These are phyloP conservation scores for Lordiphosa clarofinis DNA, from an alignment of 1,140 invertebrate genomes.

Conservation along the genomic window DNA sequence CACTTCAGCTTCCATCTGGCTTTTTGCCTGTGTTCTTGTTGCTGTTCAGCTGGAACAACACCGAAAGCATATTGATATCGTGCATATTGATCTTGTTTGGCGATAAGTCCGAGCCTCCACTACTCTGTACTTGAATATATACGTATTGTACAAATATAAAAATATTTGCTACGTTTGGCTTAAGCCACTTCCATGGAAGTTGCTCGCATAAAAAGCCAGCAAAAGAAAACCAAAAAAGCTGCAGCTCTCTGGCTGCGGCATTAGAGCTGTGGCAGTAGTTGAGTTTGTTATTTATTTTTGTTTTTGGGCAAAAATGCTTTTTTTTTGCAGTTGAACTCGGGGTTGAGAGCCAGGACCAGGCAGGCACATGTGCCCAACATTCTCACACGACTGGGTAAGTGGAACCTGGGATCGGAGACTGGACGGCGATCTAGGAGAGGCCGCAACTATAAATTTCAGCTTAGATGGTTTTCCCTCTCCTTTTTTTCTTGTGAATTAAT, in stretches of 20 bases:
- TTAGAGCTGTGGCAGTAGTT: constrained; percentile 56
- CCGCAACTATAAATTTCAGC: constrained; percentile 74
- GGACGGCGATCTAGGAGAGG: constrained; percentile 42
- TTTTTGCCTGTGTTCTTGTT: constrained; percentile 14
- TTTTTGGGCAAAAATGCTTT: constrained; percentile 33
- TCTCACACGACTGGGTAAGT: constrained; percentile 68
- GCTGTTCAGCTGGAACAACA: constrained; percentile 35
- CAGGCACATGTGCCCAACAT: constrained; percentile 70
- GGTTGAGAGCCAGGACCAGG: constrained; percentile 43
- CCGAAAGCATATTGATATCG: constrained; percentile 76
- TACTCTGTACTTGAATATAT: constrained; percentile 11
- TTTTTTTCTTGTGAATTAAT: constrained; percentile 60
- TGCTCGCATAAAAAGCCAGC: constrained; percentile 54
- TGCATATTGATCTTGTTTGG: constrained; percentile 79
- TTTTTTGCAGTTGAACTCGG: constrained; percentile 62
- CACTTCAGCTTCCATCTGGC: constrained; percentile 4
- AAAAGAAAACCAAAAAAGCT: constrained; percentile 39
- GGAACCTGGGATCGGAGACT: constrained; percentile 22
- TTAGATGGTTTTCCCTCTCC: constrained; percentile 30
- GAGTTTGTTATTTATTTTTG: constrained; percentile 42
- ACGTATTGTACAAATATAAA: constrained; percentile 47
- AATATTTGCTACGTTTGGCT: constrained; percentile 67
- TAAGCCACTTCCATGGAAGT: constrained; percentile 78
- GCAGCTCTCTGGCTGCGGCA: constrained; percentile 50
- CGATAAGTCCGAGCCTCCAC: constrained; percentile 68